Percentiles rank a stretch among this genome's conserved stretches.
Conservation (phyloP, 2,888 invertebrate genomes). For the Nudaria mundana region DNA sequence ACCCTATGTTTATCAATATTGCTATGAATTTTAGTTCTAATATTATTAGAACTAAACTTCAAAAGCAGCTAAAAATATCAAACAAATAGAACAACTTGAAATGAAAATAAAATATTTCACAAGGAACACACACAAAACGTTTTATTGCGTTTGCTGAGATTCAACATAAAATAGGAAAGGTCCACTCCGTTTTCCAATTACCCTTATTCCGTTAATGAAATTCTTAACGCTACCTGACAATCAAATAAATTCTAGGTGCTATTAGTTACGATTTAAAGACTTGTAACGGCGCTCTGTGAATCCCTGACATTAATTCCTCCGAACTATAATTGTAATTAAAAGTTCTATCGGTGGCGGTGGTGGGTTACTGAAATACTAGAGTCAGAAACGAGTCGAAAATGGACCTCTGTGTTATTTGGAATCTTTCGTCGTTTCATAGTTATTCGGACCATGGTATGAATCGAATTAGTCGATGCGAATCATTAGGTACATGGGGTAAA, state of each 20-base stretch:
- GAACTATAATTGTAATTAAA: not conserved
- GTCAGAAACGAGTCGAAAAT: too few species aligned
- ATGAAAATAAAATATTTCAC: not conserved
- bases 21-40: too few species aligned
- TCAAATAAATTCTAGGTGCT: constrained; percentile 2
- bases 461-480: too few species aligned
- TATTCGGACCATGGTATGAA: too few species aligned
- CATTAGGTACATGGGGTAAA: too few species aligned
- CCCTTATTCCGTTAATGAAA: constrained; percentile 7
- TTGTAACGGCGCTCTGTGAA: not conserved
- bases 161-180: not conserved
- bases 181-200: constrained; percentile 1
- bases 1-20: too few species aligned
- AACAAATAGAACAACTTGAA: too few species aligned
- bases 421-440: too few species aligned
- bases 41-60: too few species aligned
- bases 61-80: too few species aligned
- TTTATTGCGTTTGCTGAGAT: not conserved
- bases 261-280: not conserved
- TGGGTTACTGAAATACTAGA: too few species aligned
- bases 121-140: not conserved
- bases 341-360: not conserved
- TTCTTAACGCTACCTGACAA: not conserved
- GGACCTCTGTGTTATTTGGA: too few species aligned
- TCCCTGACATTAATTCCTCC: not conserved